Evolutionary conservation across 92 coral and sea anemone genomes (phyloP), one percentile per base, ranked within the genome.

Genomic region (Metridium senile): DNA sequence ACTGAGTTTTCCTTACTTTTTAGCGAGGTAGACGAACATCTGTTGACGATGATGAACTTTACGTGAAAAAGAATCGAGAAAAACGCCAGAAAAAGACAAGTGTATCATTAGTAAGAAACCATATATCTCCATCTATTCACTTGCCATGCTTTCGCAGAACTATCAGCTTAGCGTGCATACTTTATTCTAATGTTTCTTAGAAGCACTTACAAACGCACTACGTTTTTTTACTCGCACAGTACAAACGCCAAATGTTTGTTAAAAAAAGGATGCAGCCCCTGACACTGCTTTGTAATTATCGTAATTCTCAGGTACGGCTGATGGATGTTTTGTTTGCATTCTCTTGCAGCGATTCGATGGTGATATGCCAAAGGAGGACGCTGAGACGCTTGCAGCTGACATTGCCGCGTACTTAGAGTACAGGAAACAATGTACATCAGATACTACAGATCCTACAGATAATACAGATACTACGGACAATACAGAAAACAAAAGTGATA

Each of bases 381-480:
- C 93, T 1, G 91, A 89, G 29, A 82, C 81, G 19, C 85, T 91
- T 53, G 97, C 97, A 9, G 93, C 93, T 25, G 97, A 91, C 66
- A 91, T 91, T 56, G 97, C 93, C 70, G 93, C 91, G 23, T 91
- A 85, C 70, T 75, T 91, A 18, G 82, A 91, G 21, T 86, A 89
- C 72, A 78, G 77, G 58, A 77, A 85, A 29, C 77, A 82, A 45
- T 61, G 78, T 59, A 63, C 84, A 0, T 61, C 90, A 59, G 87
- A 71, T 30, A 62, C n/a, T 39, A 45, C 51, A 45, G 51, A 45
- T 16, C 7, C 9, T 54, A 20, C 59, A 54, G 49, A 39, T 4
- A 39, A 39, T 39, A 13, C 49, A 39, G 49, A 39, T 39, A 39
- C 6, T 39, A 39, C 49, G 13, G 49, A 39, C 49, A 39, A 13